Evolutionary conservation across 2,113 vertebrate species (phyloP).

Genomic region (Apodemus sylvaticus): DNA sequence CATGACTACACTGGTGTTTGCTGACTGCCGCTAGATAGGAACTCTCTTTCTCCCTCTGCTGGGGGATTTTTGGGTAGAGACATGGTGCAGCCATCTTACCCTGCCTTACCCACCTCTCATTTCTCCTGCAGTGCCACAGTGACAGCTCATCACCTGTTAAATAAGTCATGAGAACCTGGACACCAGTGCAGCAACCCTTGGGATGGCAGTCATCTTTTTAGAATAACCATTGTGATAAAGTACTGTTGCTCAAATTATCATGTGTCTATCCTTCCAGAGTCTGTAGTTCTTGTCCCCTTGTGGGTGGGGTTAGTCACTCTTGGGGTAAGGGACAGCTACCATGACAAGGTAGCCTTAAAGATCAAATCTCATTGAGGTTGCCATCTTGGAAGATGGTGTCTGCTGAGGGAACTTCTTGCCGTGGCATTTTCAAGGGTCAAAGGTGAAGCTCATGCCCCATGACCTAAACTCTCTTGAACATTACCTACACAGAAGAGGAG

Average conservation of each 20-base stretch:
- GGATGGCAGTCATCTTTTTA: neutral
- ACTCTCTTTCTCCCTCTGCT: neutral
- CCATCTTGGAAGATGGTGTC: neutral
- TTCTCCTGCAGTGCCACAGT: constrained; percentile 54
- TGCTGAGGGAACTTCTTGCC: neutral
- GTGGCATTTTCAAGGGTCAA: neutral
- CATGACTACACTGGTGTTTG: neutral
- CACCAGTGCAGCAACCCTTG: accelerated
- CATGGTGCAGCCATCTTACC: neutral
- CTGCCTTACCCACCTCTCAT: neutral
- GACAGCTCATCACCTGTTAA: neutral
- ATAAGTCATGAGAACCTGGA: neutral
- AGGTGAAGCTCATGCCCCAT: neutral
- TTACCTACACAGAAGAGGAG: accelerated
- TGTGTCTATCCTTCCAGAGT: constrained; percentile 44
- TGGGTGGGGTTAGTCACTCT: accelerated
- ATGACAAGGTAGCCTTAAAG: neutral
- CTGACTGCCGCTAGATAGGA: neutral
- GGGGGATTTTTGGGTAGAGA: neutral
- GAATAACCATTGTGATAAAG: neutral
- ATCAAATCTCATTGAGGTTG: accelerated
- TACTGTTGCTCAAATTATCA: neutral
- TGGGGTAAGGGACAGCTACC: neutral
- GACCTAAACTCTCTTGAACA: neutral
- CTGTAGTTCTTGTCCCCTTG: neutral